A percentile compares a stretch with the other conserved stretches of the same genome.
Evolutionary conservation across 1,140 invertebrate species (phyloP).

Genomic region (Samia ricini): DNA sequence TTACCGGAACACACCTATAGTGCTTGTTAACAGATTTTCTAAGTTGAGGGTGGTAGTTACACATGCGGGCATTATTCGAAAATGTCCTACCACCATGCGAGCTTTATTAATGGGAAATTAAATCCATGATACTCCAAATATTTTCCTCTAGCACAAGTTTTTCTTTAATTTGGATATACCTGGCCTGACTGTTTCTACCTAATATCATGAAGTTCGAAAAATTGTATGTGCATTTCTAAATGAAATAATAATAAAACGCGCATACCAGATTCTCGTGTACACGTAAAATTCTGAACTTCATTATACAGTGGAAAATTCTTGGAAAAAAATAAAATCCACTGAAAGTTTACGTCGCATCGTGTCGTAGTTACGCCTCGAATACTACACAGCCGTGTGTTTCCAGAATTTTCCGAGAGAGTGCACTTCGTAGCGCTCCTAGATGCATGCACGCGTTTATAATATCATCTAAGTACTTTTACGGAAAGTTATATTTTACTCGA

Average conservation of each 20-base stretch:
- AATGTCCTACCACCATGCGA: too few species aligned
- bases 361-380: constrained; percentile 32
- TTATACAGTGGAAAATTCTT: constrained; percentile 25
- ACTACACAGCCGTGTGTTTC: constrained; percentile 39
- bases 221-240: neutral
- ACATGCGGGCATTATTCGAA: too few species aligned
- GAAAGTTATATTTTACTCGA: neutral
- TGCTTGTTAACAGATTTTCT: too few species aligned
- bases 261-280: neutral
- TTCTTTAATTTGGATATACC: too few species aligned
- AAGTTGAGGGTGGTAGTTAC: too few species aligned
- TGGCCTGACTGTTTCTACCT: neutral
- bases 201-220: neutral
- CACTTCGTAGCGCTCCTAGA: constrained; percentile 25
- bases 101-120: too few species aligned
- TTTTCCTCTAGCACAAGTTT: too few species aligned
- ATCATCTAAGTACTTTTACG: constrained; percentile 5
- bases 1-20: too few species aligned
- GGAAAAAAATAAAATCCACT: constrained; percentile 34
- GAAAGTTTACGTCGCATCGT: constrained; percentile 35
- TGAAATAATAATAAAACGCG: too few species aligned
- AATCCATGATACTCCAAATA: too few species aligned
- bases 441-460: constrained; percentile 26
- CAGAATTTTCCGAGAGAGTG: constrained; percentile 45
- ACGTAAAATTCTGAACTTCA: constrained; percentile 5